Percentiles rank a stretch among this genome's conserved stretches.
phyloP scores from a whole-genome alignment of 2,113 vertebrate species.

The Blennius ocellaris region DNA sequence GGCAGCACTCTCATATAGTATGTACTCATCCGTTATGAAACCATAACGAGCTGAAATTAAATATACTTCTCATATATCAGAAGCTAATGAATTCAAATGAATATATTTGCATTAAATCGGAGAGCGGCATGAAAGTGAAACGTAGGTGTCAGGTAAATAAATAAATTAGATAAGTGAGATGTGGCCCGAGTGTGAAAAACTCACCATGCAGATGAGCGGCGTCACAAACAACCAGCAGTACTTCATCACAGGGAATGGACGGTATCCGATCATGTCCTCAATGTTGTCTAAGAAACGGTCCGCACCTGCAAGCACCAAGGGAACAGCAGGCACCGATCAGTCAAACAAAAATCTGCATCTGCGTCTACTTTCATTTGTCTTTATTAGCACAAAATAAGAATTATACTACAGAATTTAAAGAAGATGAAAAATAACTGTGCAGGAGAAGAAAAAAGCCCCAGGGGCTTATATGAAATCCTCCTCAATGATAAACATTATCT shows the following conservation, averaged over 20 bases:
- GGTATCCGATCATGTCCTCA: conserved; percentile 85
- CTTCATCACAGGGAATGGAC: conserved; percentile 76
- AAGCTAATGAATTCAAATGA: neutral
- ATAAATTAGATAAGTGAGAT: neutral
- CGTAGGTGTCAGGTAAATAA: neutral
- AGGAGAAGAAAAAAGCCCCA: too few species aligned
- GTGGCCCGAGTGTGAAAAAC: conserved; percentile 26
- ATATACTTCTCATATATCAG: neutral
- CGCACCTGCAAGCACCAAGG: conserved; percentile 69
- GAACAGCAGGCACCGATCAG: neutral
- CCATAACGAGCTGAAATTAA: conserved; percentile 14
- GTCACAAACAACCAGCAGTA: conserved; percentile 86
- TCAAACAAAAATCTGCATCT: conserved; percentile 8
- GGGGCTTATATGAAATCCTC: too few species aligned
- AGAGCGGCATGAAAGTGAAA: neutral
- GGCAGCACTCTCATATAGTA: neutral
- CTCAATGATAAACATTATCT: too few species aligned
- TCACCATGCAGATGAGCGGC: conserved; percentile 81
- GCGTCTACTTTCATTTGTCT: too few species aligned
- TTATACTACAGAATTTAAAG: too few species aligned
- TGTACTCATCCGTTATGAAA: conserved; percentile 13
- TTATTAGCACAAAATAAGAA: too few species aligned
- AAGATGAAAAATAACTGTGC: too few species aligned
- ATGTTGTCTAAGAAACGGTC: conserved; percentile 86
- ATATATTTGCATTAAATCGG: neutral